These are phyloP conservation scores for Eufriesea mexicana DNA, from an alignment of 1,140 invertebrate genomes.

Conservation along the genomic window DNA sequence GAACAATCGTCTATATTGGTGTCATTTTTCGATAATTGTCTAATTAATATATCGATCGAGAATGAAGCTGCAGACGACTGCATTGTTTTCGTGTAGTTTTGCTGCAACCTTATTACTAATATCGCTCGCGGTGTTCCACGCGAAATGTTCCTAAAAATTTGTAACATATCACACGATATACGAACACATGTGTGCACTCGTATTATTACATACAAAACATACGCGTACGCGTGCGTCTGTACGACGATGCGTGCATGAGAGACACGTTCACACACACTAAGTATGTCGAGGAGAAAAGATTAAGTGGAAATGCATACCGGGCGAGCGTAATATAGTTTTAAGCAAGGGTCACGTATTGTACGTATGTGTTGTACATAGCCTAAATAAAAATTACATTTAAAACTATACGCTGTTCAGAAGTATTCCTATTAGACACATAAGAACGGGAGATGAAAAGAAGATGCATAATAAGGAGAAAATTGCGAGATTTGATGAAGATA, in stretches of 20 bases:
- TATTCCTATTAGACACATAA: not conserved
- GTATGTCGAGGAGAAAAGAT: constrained; percentile 61
- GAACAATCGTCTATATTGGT: constrained; percentile 81
- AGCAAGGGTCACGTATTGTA: constrained; percentile 82
- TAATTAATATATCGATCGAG: constrained; percentile 79
- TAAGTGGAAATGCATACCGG: constrained; percentile 73
- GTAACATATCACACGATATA: constrained; percentile 78
- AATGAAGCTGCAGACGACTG: constrained; percentile 73
- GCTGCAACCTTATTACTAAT: constrained; percentile 68
- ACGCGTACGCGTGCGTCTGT: not conserved
- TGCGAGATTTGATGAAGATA: not conserved
- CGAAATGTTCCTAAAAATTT: constrained; percentile 82
- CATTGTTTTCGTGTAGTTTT: constrained; percentile 76
- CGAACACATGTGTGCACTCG: constrained; percentile 13
- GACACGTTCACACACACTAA: constrained; percentile 37
- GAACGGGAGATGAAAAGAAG: no score
- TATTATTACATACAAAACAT: not conserved
- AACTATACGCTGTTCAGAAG: constrained; percentile 60
- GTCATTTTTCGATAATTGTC: constrained; percentile 82
- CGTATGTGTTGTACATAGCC: constrained; percentile 82
- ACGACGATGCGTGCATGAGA: not conserved
- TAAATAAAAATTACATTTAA: constrained; percentile 83
- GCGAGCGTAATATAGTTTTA: constrained; percentile 78
- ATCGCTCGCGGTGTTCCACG: constrained; percentile 76
- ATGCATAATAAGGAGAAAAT: not conserved